Conservation (phyloP, 2,888 invertebrate genomes). For the Tryphoninae sp. region DNA sequence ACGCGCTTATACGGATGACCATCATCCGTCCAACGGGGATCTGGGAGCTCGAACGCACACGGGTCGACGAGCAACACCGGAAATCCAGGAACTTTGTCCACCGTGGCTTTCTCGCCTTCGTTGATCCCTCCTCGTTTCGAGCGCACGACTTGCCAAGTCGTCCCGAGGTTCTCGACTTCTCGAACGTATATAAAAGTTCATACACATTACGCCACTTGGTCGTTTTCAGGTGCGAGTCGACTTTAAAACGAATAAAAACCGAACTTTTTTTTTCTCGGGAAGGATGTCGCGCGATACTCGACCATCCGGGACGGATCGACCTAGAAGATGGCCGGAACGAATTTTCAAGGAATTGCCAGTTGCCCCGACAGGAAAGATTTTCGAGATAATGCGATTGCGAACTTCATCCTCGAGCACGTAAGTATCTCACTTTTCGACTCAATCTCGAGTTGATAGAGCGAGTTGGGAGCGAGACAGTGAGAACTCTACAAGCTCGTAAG, state of each 20-base stretch:
- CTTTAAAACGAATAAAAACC: constrained; percentile 40
- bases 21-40: neutral
- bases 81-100: constrained; percentile 39
- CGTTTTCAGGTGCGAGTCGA: constrained; percentile 7
- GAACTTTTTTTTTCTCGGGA: constrained; percentile 17
- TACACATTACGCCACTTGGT: neutral
- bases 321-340: neutral
- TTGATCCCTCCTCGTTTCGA: constrained; percentile 36
- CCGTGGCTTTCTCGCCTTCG: constrained; percentile 5
- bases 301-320: constrained; percentile 14
- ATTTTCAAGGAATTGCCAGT: constrained; percentile 37
- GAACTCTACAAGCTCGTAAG: too few species aligned
- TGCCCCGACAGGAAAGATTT: constrained; percentile 28
- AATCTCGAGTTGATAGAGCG: neutral
- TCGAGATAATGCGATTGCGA: constrained; percentile 47
- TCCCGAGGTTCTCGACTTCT: neutral
- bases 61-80: constrained; percentile 19
- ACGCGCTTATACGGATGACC: neutral
- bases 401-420: constrained; percentile 22
- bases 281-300: neutral
- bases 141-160: constrained; percentile 39
- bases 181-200: constrained; percentile 1
- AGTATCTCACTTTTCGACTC: constrained; percentile 6
- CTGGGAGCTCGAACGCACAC: neutral
- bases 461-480: too few species aligned